A percentile compares a stretch with the other conserved stretches of the same genome.
Conservation (phyloP, 2,113 vertebrate species). For the Chlamydotis undulata region DNA sequence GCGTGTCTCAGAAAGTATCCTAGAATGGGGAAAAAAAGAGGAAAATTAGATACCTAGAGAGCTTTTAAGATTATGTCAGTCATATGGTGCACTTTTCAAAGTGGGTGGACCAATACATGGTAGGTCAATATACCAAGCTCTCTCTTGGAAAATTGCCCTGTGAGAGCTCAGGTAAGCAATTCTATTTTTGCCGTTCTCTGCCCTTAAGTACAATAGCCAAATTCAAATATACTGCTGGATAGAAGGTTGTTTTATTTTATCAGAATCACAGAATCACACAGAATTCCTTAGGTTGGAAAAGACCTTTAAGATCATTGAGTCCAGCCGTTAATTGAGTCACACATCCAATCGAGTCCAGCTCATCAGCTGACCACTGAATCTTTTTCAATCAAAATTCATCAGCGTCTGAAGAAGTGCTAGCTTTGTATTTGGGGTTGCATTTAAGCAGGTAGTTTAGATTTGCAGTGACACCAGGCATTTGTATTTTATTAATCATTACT, state of each 20-base stretch:
- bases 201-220: not conserved
- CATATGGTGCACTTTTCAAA: not conserved
- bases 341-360: too few relatives aligned
- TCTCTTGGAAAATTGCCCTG: not conserved
- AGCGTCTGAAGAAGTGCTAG: not conserved
- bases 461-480: not conserved
- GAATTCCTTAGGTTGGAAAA: too few relatives aligned
- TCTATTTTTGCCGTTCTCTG: not conserved
- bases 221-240: not conserved
- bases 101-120: not conserved
- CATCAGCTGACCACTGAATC: too few relatives aligned
- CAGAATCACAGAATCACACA: too few relatives aligned
- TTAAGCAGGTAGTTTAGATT: not conserved
- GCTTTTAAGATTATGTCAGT: not conserved
- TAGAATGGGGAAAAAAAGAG: constrained; percentile 30
- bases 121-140: not conserved
- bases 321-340: too few relatives aligned
- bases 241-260: not conserved
- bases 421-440: not conserved
- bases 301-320: too few relatives aligned
- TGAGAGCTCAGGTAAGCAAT: not conserved
- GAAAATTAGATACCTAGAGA: not conserved
- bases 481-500: not conserved
- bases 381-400: not conserved
- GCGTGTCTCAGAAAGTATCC: not conserved